Percentiles rank a stretch among this genome's conserved stretches.
These are phyloP conservation scores for Babyrousa celebensis DNA, from an alignment of 2,797 vertebrate genomes.

Conservation along the genomic window DNA sequence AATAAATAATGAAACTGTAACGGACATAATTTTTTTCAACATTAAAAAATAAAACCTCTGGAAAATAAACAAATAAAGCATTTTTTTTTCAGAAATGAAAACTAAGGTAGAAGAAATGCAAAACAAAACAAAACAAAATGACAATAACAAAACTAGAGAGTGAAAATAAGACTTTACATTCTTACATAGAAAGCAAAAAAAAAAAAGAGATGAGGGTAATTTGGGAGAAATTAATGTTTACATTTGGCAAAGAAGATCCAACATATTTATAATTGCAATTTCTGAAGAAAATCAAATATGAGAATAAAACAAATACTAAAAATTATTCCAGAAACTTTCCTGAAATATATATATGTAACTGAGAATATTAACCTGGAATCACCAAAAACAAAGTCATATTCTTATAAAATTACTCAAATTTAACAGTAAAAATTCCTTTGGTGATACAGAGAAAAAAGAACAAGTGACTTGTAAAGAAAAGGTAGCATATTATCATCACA, in stretches of 20 bases:
- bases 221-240: slow-evolving; percentile 18
- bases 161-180: slow-evolving; percentile 14
- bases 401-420: background rate
- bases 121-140: background rate
- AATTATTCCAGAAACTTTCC: background rate
- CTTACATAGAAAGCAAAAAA: background rate
- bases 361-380: background rate
- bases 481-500: background rate
- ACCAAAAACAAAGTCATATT: background rate
- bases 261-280: background rate
- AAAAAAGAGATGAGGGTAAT: background rate
- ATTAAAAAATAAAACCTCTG: background rate
- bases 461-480: background rate
- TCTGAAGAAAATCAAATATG: background rate
- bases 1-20: background rate
- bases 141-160: background rate
- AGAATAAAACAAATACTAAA: background rate
- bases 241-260: background rate
- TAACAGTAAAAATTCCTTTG: background rate
- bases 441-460: background rate
- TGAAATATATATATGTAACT: background rate
- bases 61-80: background rate
- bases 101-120: background rate
- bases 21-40: background rate
- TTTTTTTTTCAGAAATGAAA: background rate